Evolutionary conservation across 2,888 invertebrate genomes (phyloP).

Genomic region (Eledona agricola): DNA sequence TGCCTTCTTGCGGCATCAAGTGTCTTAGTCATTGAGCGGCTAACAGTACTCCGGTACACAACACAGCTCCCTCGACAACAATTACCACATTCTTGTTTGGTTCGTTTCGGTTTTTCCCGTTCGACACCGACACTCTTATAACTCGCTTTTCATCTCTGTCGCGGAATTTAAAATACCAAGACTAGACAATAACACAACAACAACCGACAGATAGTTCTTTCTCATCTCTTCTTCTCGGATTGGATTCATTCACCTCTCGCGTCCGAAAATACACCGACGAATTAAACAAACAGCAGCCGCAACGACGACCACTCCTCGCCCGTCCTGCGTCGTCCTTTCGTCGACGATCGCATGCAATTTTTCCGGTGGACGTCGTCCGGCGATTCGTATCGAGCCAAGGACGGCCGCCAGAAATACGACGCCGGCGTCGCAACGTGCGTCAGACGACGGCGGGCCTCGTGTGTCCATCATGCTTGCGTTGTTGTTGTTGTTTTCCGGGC

Average conservation of each 20-base stretch:
- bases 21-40: conserved; percentile 26
- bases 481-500: conserved; percentile 5
- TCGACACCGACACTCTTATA: neutral
- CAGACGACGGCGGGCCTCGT: conserved; percentile 28
- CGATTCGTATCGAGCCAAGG: conserved; percentile 23
- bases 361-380: conserved; percentile 8
- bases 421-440: conserved; percentile 28
- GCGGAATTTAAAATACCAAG: conserved; percentile 4
- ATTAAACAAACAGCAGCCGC: neutral
- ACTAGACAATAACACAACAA: neutral
- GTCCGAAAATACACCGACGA: neutral
- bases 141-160: neutral
- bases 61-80: conserved; percentile 7
- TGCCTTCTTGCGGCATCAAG: conserved; percentile 9
- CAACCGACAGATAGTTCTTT: neutral
- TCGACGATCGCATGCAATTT: conserved; percentile 3
- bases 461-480: conserved; percentile 1
- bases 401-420: conserved; percentile 32
- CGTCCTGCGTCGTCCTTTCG: conserved; percentile 7
- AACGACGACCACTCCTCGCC: neutral
- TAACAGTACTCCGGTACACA: too few relatives aligned
- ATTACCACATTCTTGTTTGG: conserved; percentile 29
- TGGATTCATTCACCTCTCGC: too few relatives aligned
- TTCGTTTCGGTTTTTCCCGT: conserved; percentile 23
- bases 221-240: too few relatives aligned